Evolutionary conservation across 2,797 vertebrate genomes (phyloP).

Genomic region (Tinamus major): DNA sequence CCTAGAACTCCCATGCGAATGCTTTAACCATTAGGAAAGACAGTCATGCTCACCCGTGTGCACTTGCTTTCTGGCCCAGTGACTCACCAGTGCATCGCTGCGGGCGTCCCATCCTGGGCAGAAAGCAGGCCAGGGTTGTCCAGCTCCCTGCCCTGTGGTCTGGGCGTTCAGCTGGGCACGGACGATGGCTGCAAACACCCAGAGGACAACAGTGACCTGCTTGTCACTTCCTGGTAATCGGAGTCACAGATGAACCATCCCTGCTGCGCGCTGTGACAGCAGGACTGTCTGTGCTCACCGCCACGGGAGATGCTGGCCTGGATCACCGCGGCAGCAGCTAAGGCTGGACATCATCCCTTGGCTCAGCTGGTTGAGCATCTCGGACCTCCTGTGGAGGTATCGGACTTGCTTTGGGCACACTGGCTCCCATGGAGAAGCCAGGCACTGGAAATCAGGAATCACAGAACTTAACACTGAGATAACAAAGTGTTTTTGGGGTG

Average conservation of each 20-base stretch:
- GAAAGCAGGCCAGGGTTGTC: accelerated
- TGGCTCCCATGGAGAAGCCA: background rate
- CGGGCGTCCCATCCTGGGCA: background rate
- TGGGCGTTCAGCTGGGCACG: background rate
- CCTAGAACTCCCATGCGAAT: background rate
- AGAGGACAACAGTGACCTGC: background rate
- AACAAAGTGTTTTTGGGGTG: background rate
- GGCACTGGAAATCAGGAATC: background rate
- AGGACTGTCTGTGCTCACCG: background rate
- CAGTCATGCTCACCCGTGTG: background rate
- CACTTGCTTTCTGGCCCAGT: accelerated
- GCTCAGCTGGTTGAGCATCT: background rate
- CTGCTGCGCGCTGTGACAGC: background rate
- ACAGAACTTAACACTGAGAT: background rate
- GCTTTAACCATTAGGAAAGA: background rate
- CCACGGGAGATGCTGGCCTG: background rate
- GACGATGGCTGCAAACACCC: background rate
- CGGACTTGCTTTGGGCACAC: background rate
- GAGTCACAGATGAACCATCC: background rate
- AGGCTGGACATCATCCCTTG: background rate
- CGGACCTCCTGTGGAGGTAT: background rate
- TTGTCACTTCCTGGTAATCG: background rate
- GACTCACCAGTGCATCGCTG: background rate
- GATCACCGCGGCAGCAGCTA: background rate
- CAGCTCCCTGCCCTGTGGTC: background rate